These are phyloP conservation scores for Antedon mediterranea DNA, from an alignment of 53 echinoderm and acorn worm species.

Conservation along the genomic window DNA sequence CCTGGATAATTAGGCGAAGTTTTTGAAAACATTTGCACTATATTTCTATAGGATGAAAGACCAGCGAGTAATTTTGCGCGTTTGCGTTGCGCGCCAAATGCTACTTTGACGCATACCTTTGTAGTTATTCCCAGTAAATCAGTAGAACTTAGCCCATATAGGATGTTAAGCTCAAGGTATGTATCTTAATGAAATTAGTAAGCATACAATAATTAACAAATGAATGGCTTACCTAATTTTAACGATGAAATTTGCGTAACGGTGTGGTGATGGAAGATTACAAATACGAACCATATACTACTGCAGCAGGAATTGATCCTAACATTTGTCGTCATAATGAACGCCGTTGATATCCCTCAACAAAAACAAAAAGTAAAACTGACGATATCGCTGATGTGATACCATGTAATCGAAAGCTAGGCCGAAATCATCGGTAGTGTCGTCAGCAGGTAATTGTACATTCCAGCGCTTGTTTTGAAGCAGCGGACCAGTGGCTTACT, in stretches of 20 bases:
- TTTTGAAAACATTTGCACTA: too few relatives aligned
- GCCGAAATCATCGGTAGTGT: not conserved
- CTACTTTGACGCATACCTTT: too few relatives aligned
- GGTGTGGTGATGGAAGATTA: not conserved
- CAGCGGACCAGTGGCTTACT: not conserved
- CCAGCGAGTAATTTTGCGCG: too few relatives aligned
- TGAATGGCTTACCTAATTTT: not conserved
- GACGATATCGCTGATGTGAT: not conserved
- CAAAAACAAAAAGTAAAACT: not conserved
- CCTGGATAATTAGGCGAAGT: too few relatives aligned
- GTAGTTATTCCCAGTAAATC: too few relatives aligned
- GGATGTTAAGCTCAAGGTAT: too few relatives aligned
- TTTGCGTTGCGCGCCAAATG: too few relatives aligned
- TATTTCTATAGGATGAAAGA: too few relatives aligned
- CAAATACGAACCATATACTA: not conserved
- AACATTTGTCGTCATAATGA: not conserved
- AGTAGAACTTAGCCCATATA: too few relatives aligned
- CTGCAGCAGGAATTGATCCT: not conserved
- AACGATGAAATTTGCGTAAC: not conserved
- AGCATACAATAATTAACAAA: too few relatives aligned
- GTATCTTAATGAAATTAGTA: too few relatives aligned
- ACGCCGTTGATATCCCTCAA: not conserved
- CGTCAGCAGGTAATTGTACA: not conserved
- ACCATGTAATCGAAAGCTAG: not conserved
- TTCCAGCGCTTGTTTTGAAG: not conserved